These are phyloP conservation scores for Scaptodrosophila lebanonensis DNA, from an alignment of 1,140 invertebrate species.

Conservation along the genomic window DNA sequence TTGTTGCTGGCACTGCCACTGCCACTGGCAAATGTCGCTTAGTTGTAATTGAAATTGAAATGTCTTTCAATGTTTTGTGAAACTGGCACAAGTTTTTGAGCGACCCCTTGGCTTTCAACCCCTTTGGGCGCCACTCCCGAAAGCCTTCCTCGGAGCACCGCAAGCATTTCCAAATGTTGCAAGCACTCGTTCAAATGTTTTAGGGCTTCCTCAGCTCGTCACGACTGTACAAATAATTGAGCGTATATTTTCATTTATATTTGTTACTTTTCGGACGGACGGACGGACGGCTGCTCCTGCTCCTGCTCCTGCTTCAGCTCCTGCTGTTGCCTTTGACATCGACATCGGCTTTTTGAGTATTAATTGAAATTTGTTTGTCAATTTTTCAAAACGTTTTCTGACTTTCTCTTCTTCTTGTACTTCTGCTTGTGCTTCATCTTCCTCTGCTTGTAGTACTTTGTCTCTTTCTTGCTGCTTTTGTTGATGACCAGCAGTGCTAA, in stretches of 20 bases:
- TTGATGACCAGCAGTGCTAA: too few species aligned
- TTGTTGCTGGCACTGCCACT: background rate
- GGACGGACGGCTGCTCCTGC: too few species aligned
- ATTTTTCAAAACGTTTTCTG: conserved; percentile 1
- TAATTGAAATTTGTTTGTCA: conserved; percentile 2
- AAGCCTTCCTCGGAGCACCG: too few species aligned
- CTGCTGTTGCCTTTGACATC: background rate
- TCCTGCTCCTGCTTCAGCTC: too few species aligned
- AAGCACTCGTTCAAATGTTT: too few species aligned
- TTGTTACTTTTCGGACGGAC: background rate
- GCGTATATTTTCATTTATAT: conserved; percentile 1
- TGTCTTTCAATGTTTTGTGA: conserved; percentile 19
- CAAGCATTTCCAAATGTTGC: too few species aligned
- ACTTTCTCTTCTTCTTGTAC: background rate
- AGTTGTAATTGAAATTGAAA: conserved; percentile 32
- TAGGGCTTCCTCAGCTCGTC: too few species aligned
- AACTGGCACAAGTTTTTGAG: conserved; percentile 18
- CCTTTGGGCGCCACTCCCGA: too few species aligned
- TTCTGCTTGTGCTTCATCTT: background rate
- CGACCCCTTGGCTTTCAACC: too few species aligned
- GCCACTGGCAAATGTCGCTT: conserved; percentile 19
- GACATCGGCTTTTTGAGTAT: conserved; percentile 9
- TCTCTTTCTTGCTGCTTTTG: too few species aligned
- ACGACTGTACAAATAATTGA: too few species aligned
- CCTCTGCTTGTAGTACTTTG: background rate